These are phyloP conservation scores for Cacatua alba DNA, from an alignment of 2,113 vertebrate species.

Conservation along the genomic window DNA sequence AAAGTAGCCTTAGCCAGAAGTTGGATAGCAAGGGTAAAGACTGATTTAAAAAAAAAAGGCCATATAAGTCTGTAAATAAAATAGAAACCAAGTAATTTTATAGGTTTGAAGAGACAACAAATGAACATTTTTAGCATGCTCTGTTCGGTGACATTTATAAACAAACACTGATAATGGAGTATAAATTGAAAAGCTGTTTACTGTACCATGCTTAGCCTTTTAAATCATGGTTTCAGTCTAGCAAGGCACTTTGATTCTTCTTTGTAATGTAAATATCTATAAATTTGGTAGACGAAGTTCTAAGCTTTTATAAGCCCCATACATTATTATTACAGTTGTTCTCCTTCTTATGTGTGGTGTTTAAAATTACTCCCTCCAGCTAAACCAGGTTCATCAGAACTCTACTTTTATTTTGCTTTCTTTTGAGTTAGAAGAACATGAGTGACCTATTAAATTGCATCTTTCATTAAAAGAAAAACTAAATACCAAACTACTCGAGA, in stretches of 20 bases:
- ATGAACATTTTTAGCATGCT: not conserved
- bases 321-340: not conserved
- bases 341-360: not conserved
- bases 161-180: constrained; percentile 25
- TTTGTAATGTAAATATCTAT: constrained; percentile 6
- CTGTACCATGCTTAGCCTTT: not conserved
- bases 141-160: constrained; percentile 33
- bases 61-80: not conserved
- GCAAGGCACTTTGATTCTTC: constrained; percentile 29
- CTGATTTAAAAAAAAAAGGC: not conserved
- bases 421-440: not conserved
- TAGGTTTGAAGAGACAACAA: not conserved
- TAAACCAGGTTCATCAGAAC: not conserved
- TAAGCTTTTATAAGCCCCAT: constrained; percentile 5
- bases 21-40: not conserved
- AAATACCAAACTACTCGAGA: not conserved
- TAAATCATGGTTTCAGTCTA: constrained; percentile 17
- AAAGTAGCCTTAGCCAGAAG: not conserved
- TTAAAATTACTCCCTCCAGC: not conserved
- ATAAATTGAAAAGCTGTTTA: constrained; percentile 44
- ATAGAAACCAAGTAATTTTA: constrained; percentile 1
- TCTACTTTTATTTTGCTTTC: not conserved
- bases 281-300: not conserved
- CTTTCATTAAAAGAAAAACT: not conserved
- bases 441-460: not conserved